phyloP scores from a whole-genome alignment of 2,113 vertebrate genomes.

The Cranoglanis bouderius region DNA sequence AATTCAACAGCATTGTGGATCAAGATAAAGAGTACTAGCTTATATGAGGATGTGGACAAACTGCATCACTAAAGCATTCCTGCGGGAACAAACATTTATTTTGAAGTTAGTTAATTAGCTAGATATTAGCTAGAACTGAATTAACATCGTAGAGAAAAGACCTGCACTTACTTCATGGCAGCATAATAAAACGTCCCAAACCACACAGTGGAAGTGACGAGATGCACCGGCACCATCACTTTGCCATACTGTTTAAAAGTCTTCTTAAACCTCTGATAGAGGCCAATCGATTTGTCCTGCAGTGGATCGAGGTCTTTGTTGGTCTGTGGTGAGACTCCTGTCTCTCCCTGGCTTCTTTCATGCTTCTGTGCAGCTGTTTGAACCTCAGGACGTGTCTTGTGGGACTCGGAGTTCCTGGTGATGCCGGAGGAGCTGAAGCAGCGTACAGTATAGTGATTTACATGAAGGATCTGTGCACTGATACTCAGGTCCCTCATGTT shows the following conservation, averaged over 20 bases:
- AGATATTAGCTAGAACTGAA: too few relatives aligned
- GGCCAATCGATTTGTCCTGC: slow-evolving; percentile 89
- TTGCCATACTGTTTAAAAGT: slow-evolving; percentile 97
- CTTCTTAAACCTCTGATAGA: slow-evolving; percentile 91
- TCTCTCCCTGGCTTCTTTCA: neutral
- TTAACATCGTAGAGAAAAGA: neutral
- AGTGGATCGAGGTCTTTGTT: slow-evolving; percentile 82
- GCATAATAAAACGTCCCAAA: slow-evolving; percentile 96
- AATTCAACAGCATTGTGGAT: neutral
- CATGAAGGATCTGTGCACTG: neutral
- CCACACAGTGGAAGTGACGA: slow-evolving; percentile 90
- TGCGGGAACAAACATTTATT: neutral
- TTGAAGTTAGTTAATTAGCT: neutral
- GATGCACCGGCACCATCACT: slow-evolving; percentile 94
- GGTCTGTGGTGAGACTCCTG: neutral
- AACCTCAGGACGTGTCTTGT: slow-evolving; percentile 3
- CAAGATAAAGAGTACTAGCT: neutral
- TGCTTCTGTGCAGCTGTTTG: slow-evolving; percentile 37
- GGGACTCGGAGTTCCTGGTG: neutral
- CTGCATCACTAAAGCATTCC: neutral
- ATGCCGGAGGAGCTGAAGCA: slow-evolving; percentile 36
- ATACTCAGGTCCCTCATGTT: neutral
- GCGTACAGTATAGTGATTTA: slow-evolving; percentile 10
- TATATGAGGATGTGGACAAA: neutral
- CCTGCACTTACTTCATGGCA: slow-evolving; percentile 88